Evolutionary conservation across 2,888 invertebrate species (phyloP), one percentile per base, ranked within the genome.

Genomic region (Nipponacmea schrenckii): DNA sequence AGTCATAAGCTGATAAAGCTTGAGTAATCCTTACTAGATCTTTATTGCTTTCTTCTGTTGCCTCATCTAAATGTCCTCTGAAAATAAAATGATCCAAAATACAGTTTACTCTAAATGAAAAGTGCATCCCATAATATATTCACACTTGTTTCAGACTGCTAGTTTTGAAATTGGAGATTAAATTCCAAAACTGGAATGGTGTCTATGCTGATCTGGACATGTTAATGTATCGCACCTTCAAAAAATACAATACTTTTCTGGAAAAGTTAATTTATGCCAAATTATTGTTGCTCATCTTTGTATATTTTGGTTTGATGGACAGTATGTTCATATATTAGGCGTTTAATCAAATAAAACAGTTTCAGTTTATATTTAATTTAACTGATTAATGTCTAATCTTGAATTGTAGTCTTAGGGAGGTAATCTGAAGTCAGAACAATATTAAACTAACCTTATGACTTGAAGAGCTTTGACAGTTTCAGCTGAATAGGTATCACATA

Each of bases 401-500:
- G 1, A 14, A 24, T 27, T 64, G 64, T 20, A 7, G 24, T 62
- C 24, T 14, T 12, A 24, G 24, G 24, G 62, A 14, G 39, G 10
- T 39, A 39, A 39, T 39, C 10, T 39, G 39, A 39, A 8, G 39
- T 39, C 10, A 39, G 10, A 39, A 39, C 3, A 39, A 39, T 8
- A 39, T 39, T 26, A n/a, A 44, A 74, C 76, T 68, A 78, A 84
- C 85, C 80, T 83, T 65, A 86, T 81, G 44, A 76, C 77, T 17
- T 67, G 75, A n/a, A 86, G 76, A 65, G 86, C 85, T 69, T 83
- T 81, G 14, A 84, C 78, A 7, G 86, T 82, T 68, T 85, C 85
- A 20, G 79, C 64, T 45, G 82, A 81, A 71, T 87, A 87, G 1
- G 86, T 86, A 62, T 87, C 86, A 76, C 82, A 85, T 64, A 86